Evolutionary conservation across 2,888 invertebrate species (phyloP).

Genomic region (Parnassius apollo): DNA sequence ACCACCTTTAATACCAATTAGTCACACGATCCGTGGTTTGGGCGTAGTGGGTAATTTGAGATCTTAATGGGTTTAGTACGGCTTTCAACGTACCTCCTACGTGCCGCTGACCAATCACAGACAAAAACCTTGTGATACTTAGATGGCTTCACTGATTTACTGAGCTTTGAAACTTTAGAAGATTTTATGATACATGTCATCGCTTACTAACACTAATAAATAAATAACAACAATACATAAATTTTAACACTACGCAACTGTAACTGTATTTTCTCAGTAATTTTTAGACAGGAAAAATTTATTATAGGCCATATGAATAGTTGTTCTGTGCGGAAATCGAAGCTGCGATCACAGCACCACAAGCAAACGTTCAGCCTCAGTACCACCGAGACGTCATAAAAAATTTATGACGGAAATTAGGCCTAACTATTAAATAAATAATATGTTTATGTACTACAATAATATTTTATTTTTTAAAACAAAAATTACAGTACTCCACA

Average conservation of each 20-base stretch:
- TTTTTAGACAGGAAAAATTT: no score
- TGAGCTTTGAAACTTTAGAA: conserved; percentile 47
- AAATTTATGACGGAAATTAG: no score
- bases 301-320: no score
- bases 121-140: conserved; percentile 45
- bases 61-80: conserved; percentile 70
- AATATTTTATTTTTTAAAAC: neutral
- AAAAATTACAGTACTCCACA: neutral
- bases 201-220: no score
- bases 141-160: conserved; percentile 66
- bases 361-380: no score
- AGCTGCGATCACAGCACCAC: no score
- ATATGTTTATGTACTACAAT: neutral
- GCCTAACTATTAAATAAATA: neutral
- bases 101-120: conserved; percentile 63
- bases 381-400: no score
- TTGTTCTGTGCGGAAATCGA: no score
- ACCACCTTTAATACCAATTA: conserved; percentile 77
- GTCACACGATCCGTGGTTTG: conserved; percentile 75
- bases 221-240: conserved; percentile 10
- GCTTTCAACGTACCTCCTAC: conserved; percentile 70
- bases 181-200: conserved; percentile 38
- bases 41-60: conserved; percentile 77
- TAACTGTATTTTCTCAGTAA: no score
- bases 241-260: conserved; percentile 10